These are phyloP conservation scores for Propsilocerus akamusi DNA, from an alignment of 1,140 invertebrate species.

Conservation along the genomic window DNA sequence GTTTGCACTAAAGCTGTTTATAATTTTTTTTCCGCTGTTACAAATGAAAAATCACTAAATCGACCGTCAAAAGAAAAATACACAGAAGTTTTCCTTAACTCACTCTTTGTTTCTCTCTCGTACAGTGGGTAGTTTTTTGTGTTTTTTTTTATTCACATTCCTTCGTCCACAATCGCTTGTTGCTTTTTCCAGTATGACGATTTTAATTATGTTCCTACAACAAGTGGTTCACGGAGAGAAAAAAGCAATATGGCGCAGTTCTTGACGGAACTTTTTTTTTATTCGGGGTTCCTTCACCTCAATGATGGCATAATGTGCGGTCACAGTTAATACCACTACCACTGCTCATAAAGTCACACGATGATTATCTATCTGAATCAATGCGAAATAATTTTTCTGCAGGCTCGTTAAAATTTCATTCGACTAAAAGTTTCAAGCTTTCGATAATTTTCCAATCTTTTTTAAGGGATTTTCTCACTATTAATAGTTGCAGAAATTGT, in stretches of 20 bases:
- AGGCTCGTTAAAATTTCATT: too few relatives aligned
- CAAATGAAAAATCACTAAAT: background rate
- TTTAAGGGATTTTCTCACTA: too few relatives aligned
- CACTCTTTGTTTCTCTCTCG: background rate
- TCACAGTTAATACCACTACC: too few relatives aligned
- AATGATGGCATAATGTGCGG: too few relatives aligned
- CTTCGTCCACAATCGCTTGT: background rate
- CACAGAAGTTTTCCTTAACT: background rate
- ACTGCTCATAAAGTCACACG: too few relatives aligned
- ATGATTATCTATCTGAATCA: too few relatives aligned
- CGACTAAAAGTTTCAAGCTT: too few relatives aligned
- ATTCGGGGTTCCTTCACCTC: too few relatives aligned
- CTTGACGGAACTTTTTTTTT: background rate
- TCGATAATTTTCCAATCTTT: too few relatives aligned
- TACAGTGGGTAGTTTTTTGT: background rate
- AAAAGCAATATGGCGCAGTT: background rate
- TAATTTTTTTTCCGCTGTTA: background rate
- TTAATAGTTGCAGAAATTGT: too few relatives aligned
- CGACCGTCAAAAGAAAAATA: background rate
- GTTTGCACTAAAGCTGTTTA: background rate
- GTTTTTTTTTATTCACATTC: background rate
- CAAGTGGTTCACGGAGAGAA: conserved; percentile 2
- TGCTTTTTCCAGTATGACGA: background rate
- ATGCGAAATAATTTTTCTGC: too few relatives aligned
- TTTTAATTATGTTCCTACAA: conserved; percentile 4